Base-by-base conservation (phyloP, 2,113 vertebrate genomes). In the Amazona vittata region DNA sequence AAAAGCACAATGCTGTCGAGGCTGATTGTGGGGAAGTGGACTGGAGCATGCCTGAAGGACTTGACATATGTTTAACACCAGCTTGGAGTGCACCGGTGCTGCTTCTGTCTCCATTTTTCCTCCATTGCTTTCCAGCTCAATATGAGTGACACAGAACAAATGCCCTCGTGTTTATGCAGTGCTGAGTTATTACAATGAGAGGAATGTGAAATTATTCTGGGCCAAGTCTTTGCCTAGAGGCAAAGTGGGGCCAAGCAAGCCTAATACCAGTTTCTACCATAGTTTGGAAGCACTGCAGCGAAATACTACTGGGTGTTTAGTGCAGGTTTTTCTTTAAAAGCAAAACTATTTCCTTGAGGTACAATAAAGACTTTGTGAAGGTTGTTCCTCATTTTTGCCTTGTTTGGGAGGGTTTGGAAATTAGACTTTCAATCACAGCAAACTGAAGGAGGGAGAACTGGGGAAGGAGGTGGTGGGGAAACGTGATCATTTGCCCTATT, bases 401-500 rank as follows among this genome's bases (percentile, higher is more conserved):
- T 41, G 5, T 12, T 39, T 78, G 69, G 57, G 89, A 82, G 11
- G 33, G 26, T 20, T 85, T 41, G 62, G 71, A 71, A 63, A 79
- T 60, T 11, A 76, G n/a, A 44, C 64, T 91, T 80, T 81, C 86
- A 57, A 12, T 31, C 63, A 49, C 26, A 46, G 37, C 49, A 85
- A 82, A 44, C 16, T 5, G 20, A 74, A 70, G 47, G 52, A 76
- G 53, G 41, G 21, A 25, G 46, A 73, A 46, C 0, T 69, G 57
- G 52, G 49, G 67, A 85, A 87, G 57, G 62, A 84, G 65, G 22
- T 22, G 83, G 28, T 29, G 75, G 80, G 70, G 62, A 78, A 92
- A n/a, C 33, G 35, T 85, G 94, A 95, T 95, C 86, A 96, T 95
- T 95, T 92, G 89, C 96, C 83, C 90, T 92, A 65, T 95, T 95